A percentile compares a stretch with the other conserved stretches of the same genome.
Evolutionary conservation across 1,140 invertebrate genomes (phyloP).

Genomic region (Procambarus clarkii): DNA sequence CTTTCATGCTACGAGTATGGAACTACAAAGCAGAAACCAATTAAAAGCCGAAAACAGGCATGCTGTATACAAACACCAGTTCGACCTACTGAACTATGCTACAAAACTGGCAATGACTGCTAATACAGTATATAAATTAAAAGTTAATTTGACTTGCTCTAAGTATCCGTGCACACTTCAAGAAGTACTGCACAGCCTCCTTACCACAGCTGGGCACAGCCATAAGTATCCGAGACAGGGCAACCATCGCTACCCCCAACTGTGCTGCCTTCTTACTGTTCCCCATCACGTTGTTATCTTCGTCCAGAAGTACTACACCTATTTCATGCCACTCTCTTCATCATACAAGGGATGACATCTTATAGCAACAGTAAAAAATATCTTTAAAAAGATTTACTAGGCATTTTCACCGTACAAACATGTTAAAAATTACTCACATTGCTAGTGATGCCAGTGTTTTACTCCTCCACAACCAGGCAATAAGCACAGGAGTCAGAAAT

Average conservation of each 20-base stretch:
- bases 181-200: neutral
- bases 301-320: slow-evolving; percentile 61
- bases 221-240: slow-evolving; percentile 81
- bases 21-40: too few species aligned
- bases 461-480: too few species aligned
- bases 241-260: slow-evolving; percentile 79
- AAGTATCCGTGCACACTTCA: neutral
- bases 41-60: too few species aligned
- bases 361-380: neutral
- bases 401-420: too few species aligned
- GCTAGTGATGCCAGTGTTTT: too few species aligned
- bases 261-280: slow-evolving; percentile 75
- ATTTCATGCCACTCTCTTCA: slow-evolving; percentile 70
- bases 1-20: too few species aligned
- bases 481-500: too few species aligned
- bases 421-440: too few species aligned
- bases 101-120: neutral
- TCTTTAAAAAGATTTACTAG: too few species aligned
- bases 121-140: neutral
- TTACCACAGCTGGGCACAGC: slow-evolving; percentile 77
- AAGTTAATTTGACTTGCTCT: slow-evolving; percentile 11
- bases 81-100: neutral
- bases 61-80: too few species aligned
- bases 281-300: slow-evolving; percentile 56
- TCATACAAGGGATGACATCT: slow-evolving; percentile 11